Percentiles rank a stretch among this genome's conserved stretches.
These are phyloP conservation scores for Stichopus chloronotus DNA, from an alignment of 35 echinoderm and acorn worm species.

Conservation along the genomic window DNA sequence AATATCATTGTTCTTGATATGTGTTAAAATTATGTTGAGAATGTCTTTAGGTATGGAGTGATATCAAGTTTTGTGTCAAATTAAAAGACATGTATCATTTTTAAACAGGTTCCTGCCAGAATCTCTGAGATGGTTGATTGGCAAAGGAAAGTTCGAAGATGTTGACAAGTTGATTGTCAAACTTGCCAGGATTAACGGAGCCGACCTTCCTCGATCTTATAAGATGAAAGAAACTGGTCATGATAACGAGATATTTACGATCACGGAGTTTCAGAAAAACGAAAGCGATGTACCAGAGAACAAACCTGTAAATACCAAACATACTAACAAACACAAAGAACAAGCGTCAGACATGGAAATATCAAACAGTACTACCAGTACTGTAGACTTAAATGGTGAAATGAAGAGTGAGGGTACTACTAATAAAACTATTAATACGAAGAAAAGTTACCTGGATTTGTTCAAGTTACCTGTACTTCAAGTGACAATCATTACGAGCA, in stretches of 20 bases:
- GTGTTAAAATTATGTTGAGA: too few species aligned
- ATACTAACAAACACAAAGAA: neutral
- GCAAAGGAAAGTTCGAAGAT: neutral
- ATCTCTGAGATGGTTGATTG: slow-evolving; percentile 26
- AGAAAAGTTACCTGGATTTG: neutral
- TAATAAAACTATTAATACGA: neutral
- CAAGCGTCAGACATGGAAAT: neutral
- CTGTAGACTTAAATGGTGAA: neutral
- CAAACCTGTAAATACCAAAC: neutral
- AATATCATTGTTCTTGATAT: too few species aligned
- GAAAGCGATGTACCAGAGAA: neutral
- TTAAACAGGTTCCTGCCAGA: slow-evolving; percentile 13
- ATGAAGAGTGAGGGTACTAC: neutral
- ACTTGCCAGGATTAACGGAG: slow-evolving; percentile 13
- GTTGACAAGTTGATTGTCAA: neutral
- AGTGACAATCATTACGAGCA: neutral
- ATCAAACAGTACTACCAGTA: neutral
- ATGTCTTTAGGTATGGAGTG: too few species aligned
- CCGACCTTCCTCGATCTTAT: neutral
- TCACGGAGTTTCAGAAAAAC: neutral
- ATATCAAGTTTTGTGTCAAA: too few species aligned
- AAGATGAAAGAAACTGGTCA: neutral
- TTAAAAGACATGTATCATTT: too few species aligned
- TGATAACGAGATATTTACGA: neutral
- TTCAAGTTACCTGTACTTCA: slow-evolving; percentile 34